Evolutionary conservation across 2,888 invertebrate species (phyloP).

Genomic region (Eledona agricola): DNA sequence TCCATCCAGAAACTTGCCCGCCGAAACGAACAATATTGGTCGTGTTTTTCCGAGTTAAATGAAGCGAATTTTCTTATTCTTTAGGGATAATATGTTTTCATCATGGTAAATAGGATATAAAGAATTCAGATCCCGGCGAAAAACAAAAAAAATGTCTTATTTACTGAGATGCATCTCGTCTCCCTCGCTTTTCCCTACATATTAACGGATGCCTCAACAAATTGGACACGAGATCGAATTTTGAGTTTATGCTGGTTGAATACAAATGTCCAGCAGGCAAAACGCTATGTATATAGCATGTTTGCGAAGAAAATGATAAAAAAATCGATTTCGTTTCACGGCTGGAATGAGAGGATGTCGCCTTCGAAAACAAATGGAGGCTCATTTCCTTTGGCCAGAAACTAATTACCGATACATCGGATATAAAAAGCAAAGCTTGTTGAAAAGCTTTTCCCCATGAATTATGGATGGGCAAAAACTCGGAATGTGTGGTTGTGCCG

Average conservation of each 20-base stretch:
- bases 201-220: conserved; percentile 34
- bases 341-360: conserved; percentile 7
- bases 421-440: conserved; percentile 12
- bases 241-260: conserved; percentile 26
- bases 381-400: conserved; percentile 12
- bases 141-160: conserved; percentile 34
- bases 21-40: conserved; percentile 16
- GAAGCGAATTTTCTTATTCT: conserved; percentile 34
- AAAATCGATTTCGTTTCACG: conserved; percentile 16
- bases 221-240: conserved; percentile 35
- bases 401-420: conserved; percentile 25
- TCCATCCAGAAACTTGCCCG: conserved; percentile 9
- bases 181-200: conserved; percentile 18
- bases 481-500: too few species aligned
- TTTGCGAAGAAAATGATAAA: conserved; percentile 7
- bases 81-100: conserved; percentile 35
- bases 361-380: conserved; percentile 26
- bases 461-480: conserved; percentile 31
- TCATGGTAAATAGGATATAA: conserved; percentile 36
- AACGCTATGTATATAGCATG: conserved; percentile 25
- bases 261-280: conserved; percentile 22
- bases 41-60: conserved; percentile 31
- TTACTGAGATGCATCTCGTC: conserved; percentile 36
- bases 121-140: conserved; percentile 33
- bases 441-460: conserved; percentile 21